Conservation (phyloP, 2,888 invertebrate species). For the Tricholauxania praeusta region DNA sequence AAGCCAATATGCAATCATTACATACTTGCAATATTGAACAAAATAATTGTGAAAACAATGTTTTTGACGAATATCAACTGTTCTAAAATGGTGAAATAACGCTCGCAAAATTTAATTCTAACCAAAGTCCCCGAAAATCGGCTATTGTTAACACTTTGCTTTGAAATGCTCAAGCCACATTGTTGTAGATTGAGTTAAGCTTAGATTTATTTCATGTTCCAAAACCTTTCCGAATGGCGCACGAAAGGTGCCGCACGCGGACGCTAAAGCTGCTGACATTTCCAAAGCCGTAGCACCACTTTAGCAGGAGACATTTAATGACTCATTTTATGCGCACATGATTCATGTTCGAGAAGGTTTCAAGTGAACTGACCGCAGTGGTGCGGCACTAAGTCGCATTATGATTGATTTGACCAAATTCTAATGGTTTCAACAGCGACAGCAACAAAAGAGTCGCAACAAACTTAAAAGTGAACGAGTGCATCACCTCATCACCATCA, state of each 20-base stretch:
- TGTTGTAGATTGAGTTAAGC: neutral
- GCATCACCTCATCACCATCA: no score
- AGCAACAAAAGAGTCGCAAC: no score
- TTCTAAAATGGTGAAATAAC: no score
- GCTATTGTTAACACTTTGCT: no score
- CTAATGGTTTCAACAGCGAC: conserved; percentile 24
- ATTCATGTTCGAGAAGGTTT: neutral
- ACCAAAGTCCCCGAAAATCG: no score
- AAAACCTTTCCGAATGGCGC: neutral
- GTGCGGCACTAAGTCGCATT: neutral
- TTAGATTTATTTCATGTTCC: neutral
- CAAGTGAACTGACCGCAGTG: neutral
- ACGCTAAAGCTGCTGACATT: neutral
- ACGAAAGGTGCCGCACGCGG: neutral
- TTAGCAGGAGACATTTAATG: conserved; percentile 22
- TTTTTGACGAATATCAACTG: no score
- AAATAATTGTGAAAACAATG: no score
- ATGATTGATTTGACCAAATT: conserved; percentile 36
- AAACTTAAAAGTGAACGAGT: no score
- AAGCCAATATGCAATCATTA: no score
- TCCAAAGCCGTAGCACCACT: neutral
- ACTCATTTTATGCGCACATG: conserved; percentile 33
- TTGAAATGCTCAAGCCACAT: no score
- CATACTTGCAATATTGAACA: no score
- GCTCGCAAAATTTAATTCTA: no score